phyloP scores from a whole-genome alignment of 2,113 vertebrate genomes.

The Vireo altiloquus region DNA sequence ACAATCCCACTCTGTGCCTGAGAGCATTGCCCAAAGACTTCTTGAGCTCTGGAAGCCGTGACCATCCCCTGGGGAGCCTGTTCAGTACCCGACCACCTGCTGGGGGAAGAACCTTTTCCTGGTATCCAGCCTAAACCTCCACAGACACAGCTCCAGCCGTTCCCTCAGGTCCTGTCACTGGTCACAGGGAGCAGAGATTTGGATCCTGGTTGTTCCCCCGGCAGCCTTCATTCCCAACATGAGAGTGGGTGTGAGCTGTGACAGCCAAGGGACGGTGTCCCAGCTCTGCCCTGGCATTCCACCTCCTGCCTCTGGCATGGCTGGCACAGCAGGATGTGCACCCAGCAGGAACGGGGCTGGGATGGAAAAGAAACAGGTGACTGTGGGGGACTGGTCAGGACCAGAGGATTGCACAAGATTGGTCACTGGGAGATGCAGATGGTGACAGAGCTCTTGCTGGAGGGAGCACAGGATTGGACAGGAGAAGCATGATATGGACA shows the following conservation, averaged over 20 bases:
- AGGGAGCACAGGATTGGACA: not conserved
- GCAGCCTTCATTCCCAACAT: not conserved
- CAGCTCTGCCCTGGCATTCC: not conserved
- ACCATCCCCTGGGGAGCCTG: not conserved
- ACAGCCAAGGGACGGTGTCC: not conserved
- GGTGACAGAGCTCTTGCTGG: not conserved
- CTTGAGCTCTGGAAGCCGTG: accelerated
- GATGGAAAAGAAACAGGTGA: not conserved
- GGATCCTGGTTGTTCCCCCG: not conserved
- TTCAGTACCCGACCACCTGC: accelerated
- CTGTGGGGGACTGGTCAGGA: not conserved
- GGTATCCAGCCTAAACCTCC: not conserved
- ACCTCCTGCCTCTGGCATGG: not conserved
- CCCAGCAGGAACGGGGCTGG: not conserved
- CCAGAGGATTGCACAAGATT: not conserved
- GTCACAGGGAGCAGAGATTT: not conserved
- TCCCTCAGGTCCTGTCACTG: not conserved
- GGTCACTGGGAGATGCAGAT: not conserved
- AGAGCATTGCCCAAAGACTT: not conserved
- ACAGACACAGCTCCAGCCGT: not conserved
- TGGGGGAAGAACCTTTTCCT: not conserved
- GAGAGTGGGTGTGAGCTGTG: not conserved
- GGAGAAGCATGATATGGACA: not conserved
- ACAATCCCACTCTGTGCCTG: not conserved
- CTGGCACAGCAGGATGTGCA: accelerated